Evolutionary conservation across 2,888 invertebrate genomes (phyloP), one percentile per base, ranked within the genome.

Genomic region (Apodemia zela): DNA sequence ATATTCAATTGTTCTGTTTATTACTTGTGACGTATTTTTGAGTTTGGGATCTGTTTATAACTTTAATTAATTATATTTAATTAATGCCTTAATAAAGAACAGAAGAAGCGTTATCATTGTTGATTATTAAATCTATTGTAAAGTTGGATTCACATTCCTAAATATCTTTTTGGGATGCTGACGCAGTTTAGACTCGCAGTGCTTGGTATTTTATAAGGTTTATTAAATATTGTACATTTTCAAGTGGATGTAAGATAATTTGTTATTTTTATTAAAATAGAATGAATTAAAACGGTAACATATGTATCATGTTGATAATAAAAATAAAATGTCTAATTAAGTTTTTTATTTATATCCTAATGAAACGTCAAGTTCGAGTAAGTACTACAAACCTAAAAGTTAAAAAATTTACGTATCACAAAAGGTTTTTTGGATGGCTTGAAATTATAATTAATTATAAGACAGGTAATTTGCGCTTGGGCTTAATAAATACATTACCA

Each of bases 181-280:
- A 57, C n/a, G 68, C 69, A 65, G 65, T 71, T 73, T 77, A 75
- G 71, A 79, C 82, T 81, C 75, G 82, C 74, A 72, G 69, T 74
- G 77, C 85, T 82, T 78, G 74, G 79, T 89, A 87, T 86, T 86
- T 85, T 87, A 79, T 89, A 89, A 89, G 88, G 79, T 83, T 81
- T 87, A 89, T 86, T 82, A 85, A 82, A 84, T 85, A 88, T 82
- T 86, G 90, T 90, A 90, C 87, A 90, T 89, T 91, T 88, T 89
- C 86, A 87, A 87, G 85, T 88, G 89, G 80, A 86, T 90, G 89
- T 91, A 90, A 90, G 87, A 90, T 91, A 89, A 88, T 88, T 89
- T 89, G 90, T 91, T 90, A 90, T 89, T 90, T 89, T 90, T 89
- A 90, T 87, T 88, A 87, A 85, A 82, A 86, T 87, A 89, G 83